These are phyloP conservation scores for Dolichopus griseipennis DNA, from an alignment of 2,888 invertebrate species.

Conservation along the genomic window DNA sequence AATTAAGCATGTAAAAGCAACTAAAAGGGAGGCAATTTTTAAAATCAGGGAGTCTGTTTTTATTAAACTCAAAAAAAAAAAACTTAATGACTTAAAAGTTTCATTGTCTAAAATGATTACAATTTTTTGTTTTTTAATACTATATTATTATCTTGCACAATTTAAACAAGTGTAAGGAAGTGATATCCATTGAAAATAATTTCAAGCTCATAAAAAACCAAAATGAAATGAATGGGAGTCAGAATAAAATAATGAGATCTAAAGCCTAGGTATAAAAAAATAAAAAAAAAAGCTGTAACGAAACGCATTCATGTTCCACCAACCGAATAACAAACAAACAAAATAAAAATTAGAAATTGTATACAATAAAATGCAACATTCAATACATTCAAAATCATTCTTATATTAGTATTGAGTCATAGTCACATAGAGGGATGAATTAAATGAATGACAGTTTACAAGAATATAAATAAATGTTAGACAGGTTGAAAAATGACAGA, in stretches of 20 bases:
- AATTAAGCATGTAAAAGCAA: background rate
- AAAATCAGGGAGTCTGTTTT: too few relatives aligned
- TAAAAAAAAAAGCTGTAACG: background rate
- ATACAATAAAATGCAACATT: background rate
- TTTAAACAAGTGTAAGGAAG: too few relatives aligned
- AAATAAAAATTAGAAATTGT: background rate
- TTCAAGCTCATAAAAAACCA: too few relatives aligned
- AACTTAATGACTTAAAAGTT: background rate
- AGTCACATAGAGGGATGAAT: background rate
- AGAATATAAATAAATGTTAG: background rate
- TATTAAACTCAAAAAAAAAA: background rate
- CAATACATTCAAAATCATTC: too few relatives aligned
- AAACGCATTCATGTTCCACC: background rate
- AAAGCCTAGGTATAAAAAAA: background rate
- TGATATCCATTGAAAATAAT: too few relatives aligned
- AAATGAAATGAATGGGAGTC: too few relatives aligned
- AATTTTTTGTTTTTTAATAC: background rate
- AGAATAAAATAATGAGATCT: background rate
- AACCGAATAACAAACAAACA: background rate
- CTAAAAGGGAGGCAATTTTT: too few relatives aligned
- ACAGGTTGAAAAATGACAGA: conserved; percentile 6
- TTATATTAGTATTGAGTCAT: too few relatives aligned
- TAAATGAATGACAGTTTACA: too few relatives aligned
- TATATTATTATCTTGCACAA: background rate
- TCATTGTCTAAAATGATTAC: background rate